phyloP scores from a whole-genome alignment of 2,888 invertebrate species.

The Halocaridina rubra region DNA sequence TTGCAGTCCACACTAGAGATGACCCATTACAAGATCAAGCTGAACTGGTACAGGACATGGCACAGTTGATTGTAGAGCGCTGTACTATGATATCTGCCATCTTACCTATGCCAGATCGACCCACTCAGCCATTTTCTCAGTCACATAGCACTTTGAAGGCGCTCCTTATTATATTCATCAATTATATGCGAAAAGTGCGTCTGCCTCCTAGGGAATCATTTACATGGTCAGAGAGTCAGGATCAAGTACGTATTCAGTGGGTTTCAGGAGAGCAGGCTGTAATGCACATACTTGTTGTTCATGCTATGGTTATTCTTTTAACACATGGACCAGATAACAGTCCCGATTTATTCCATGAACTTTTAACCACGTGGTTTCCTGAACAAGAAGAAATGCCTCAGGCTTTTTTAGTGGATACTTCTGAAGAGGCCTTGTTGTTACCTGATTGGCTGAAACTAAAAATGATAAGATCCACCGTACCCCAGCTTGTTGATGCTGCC shows the following conservation, averaged over 20 bases:
- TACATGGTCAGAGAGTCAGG: conserved; percentile 78
- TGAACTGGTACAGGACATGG: conserved; percentile 80
- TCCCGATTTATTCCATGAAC: conserved; percentile 71
- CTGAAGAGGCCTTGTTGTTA: conserved; percentile 83
- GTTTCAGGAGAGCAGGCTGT: conserved; percentile 79
- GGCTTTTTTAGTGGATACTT: conserved; percentile 82
- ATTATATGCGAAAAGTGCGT: conserved; percentile 73
- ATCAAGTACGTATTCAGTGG: conserved; percentile 81
- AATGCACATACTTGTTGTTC: conserved; percentile 83
- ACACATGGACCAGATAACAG: conserved; percentile 72
- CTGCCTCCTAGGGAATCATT: conserved; percentile 69
- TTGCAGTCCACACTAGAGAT: conserved; percentile 79
- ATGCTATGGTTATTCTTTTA: conserved; percentile 84
- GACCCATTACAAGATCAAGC: conserved; percentile 77
- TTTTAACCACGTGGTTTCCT: conserved; percentile 90
- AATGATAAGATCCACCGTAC: conserved; percentile 84
- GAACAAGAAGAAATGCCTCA: conserved; percentile 78
- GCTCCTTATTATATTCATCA: conserved; percentile 77
- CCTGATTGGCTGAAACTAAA: conserved; percentile 94
- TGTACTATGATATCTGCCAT: conserved; percentile 87
- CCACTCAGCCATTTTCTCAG: conserved; percentile 67
- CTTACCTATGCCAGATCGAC: conserved; percentile 74
- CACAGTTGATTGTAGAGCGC: conserved; percentile 90
- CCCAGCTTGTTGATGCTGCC: conserved; percentile 85
- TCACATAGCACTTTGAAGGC: conserved; percentile 65